A percentile compares a stretch with the other conserved stretches of the same genome.
Evolutionary conservation across 2,888 invertebrate species (phyloP).

Genomic region (Ormyrus labotus): DNA sequence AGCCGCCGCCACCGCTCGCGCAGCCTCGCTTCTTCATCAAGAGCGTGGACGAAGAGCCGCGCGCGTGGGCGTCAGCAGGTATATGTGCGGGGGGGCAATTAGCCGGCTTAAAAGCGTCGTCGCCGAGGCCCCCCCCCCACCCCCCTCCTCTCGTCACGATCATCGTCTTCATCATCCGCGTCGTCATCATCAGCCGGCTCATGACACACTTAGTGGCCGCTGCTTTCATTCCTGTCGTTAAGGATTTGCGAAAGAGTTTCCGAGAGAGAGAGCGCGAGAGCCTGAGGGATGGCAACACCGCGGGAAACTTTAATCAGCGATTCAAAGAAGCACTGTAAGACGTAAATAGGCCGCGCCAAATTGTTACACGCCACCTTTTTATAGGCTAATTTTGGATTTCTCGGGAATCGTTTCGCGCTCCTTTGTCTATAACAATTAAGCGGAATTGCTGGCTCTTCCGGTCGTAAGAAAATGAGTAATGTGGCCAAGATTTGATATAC

Average conservation of each 20-base stretch:
- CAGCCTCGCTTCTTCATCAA: constrained; percentile 35
- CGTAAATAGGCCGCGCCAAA: no score
- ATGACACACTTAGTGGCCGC: constrained; percentile 66
- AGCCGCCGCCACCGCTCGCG: background rate
- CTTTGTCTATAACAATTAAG: no score
- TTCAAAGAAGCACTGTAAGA: constrained; percentile 20
- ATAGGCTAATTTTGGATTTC: no score
- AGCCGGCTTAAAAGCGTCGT: constrained; percentile 62
- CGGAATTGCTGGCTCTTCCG: no score
- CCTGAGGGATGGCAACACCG: background rate
- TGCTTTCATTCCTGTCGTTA: constrained; percentile 45
- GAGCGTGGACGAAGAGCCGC: constrained; percentile 14
- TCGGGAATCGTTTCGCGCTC: no score
- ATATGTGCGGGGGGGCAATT: constrained; percentile 59
- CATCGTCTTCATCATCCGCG: constrained; percentile 60
- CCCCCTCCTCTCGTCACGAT: constrained; percentile 38
- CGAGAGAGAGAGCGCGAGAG: background rate
- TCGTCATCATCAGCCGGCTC: constrained; percentile 62
- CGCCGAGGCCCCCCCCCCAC: constrained; percentile 19
- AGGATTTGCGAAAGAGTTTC: constrained; percentile 27
- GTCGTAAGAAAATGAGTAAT: no score
- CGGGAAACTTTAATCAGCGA: constrained; percentile 39
- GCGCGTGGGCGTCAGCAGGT: constrained; percentile 15
- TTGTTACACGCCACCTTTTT: no score
- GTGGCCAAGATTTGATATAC: no score